phyloP scores from a whole-genome alignment of 1,140 invertebrate species.

The Anadara kagoshimensis region DNA sequence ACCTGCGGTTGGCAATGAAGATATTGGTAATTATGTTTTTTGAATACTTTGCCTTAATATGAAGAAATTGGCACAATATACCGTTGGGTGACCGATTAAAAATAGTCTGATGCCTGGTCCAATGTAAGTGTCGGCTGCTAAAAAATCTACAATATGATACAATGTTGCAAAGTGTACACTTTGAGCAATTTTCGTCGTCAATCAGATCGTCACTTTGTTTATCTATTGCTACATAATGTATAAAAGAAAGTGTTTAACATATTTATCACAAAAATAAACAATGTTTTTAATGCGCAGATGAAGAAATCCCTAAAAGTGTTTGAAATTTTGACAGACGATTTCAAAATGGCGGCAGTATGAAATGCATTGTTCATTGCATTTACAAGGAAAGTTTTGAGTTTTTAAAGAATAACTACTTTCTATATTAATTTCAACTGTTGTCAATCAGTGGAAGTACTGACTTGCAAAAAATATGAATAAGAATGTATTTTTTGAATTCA shows the following conservation, averaged over 20 bases:
- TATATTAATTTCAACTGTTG: not conserved
- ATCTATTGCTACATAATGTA: no score
- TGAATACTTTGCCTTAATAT: not conserved
- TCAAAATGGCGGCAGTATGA: conserved; percentile 41
- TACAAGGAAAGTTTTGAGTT: no score
- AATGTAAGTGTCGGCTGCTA: not conserved
- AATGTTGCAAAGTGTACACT: conserved; percentile 3
- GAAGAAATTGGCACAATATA: no score
- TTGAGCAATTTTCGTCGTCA: not conserved
- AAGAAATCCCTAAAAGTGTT: not conserved
- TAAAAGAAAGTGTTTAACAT: no score
- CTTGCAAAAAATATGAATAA: conserved; percentile 1
- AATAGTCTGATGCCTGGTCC: no score
- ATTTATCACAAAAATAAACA: not conserved
- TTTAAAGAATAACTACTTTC: no score
- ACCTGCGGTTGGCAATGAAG: not conserved
- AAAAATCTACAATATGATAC: not conserved
- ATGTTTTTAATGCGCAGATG: not conserved
- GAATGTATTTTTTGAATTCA: no score
- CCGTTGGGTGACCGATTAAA: no score
- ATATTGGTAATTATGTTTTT: conserved; percentile 2
- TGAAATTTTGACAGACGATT: conserved; percentile 39
- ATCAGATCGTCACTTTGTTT: no score
- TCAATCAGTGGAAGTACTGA: not conserved
- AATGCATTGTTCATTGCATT: conserved; percentile 20